These are phyloP conservation scores for Eupeodes corollae DNA, from an alignment of 1,140 invertebrate species.

Conservation along the genomic window DNA sequence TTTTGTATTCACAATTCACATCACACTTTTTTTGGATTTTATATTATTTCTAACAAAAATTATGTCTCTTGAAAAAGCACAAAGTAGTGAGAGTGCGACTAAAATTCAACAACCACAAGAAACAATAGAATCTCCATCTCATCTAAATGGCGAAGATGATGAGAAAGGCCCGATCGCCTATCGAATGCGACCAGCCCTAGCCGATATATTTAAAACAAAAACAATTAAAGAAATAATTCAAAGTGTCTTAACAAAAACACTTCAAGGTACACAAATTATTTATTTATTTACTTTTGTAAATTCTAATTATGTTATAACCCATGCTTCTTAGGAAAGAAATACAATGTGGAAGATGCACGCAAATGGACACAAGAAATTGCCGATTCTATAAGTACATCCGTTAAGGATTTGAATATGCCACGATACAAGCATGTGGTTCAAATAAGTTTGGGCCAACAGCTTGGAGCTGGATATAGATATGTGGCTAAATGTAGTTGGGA, in stretches of 20 bases:
- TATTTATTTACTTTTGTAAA: not conserved
- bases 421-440: constrained; percentile 15
- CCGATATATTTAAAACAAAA: constrained; percentile 6
- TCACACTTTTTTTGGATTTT: too few species aligned
- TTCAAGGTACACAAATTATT: constrained; percentile 5
- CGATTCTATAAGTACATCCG: constrained; percentile 3
- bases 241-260: constrained; percentile 2
- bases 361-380: constrained; percentile 10
- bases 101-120: too few species aligned
- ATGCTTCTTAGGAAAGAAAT: constrained; percentile 10
- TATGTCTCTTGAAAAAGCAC: too few species aligned
- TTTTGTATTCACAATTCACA: too few species aligned
- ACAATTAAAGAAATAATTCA: constrained; percentile 10
- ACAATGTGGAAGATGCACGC: constrained; percentile 4
- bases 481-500: constrained; percentile 14
- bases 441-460: constrained; percentile 9
- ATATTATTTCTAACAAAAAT: too few species aligned
- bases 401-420: constrained; percentile 9
- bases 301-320: not conserved
- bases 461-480: constrained; percentile 10
- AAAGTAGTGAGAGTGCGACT: too few species aligned
- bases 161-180: constrained; percentile 2
- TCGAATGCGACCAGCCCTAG: constrained; percentile 7
- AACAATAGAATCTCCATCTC: too few species aligned
- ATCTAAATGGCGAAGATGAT: not conserved